Evolutionary conservation across 1,140 invertebrate species (phyloP).

Genomic region (Macrobrachium rosenbergii): DNA sequence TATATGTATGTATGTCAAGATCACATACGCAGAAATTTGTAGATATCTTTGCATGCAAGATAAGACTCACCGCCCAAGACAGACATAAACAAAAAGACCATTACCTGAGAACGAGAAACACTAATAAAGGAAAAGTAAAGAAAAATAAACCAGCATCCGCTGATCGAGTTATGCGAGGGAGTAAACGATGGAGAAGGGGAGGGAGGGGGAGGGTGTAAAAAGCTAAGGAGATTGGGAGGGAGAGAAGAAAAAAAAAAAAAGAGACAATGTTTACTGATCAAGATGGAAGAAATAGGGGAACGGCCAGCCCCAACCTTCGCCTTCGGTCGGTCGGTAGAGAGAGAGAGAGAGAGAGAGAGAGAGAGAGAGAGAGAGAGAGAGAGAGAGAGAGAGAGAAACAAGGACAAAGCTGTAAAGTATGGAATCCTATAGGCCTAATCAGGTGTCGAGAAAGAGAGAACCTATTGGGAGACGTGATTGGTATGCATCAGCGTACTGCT

Average conservation of each 20-base stretch:
- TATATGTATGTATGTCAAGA: not conserved
- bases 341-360: not conserved
- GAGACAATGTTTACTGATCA: not conserved
- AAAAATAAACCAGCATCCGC: not conserved
- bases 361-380: slow-evolving; percentile 8
- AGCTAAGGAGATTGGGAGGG: too few relatives aligned
- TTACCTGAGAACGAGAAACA: too few relatives aligned
- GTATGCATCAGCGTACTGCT: too few relatives aligned
- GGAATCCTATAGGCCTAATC: not conserved
- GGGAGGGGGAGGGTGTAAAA: not conserved
- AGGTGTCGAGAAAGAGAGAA: too few relatives aligned
- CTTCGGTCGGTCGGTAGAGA: too few relatives aligned
- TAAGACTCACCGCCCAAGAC: too few relatives aligned
- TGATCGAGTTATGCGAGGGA: not conserved
- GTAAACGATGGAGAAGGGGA: slow-evolving; percentile 7
- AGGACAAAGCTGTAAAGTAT: slow-evolving; percentile 9
- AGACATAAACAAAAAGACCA: too few relatives aligned
- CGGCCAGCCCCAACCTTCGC: too few relatives aligned
- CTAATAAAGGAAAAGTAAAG: not conserved
- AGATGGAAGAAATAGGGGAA: too few relatives aligned
- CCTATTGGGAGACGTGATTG: too few relatives aligned
- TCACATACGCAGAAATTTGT: not conserved
- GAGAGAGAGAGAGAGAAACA: not conserved
- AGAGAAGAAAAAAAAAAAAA: not conserved
- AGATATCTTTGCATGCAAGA: too few relatives aligned